These are phyloP conservation scores for Hemicordylus capensis DNA, from an alignment of 2,113 vertebrate species.

Conservation along the genomic window DNA sequence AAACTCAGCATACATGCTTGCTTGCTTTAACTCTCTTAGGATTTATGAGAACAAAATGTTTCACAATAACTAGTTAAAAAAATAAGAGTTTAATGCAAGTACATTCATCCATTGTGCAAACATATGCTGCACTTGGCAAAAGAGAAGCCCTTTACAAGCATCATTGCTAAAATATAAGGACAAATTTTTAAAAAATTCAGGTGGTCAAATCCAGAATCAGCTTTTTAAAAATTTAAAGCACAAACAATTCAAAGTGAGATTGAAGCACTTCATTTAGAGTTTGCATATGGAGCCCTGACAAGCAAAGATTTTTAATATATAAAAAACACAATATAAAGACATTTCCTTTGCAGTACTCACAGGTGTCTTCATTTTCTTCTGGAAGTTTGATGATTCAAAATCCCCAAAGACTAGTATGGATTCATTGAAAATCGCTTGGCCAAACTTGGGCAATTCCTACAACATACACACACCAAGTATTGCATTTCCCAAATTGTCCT, in stretches of 20 bases:
- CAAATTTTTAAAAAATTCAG: slow-evolving; percentile 51
- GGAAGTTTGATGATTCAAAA: too few species aligned
- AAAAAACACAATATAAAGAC: too few species aligned
- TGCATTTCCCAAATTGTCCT: too few species aligned
- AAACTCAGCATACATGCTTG: not conserved
- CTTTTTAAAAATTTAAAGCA: slow-evolving; percentile 54
- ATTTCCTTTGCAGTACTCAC: too few species aligned
- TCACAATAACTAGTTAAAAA: slow-evolving; percentile 34
- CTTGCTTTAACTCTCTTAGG: not conserved
- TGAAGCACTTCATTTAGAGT: slow-evolving; percentile 25
- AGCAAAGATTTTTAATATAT: slow-evolving; percentile 9
- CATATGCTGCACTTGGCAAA: slow-evolving; percentile 66
- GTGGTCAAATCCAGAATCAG: slow-evolving; percentile 24
- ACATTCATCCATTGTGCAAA: slow-evolving; percentile 61
- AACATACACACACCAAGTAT: too few species aligned
- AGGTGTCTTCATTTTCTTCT: too few species aligned
- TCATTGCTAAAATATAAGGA: slow-evolving; percentile 48
- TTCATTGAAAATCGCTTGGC: too few species aligned
- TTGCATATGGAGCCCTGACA: slow-evolving; percentile 25
- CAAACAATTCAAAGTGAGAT: too few species aligned
- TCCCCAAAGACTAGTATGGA: too few species aligned
- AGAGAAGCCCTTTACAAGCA: slow-evolving; percentile 63
- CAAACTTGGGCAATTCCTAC: too few species aligned
- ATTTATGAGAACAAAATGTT: slow-evolving; percentile 26
- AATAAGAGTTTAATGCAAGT: slow-evolving; percentile 60